phyloP scores from a whole-genome alignment of 2,888 invertebrate species.

The Lasioglossum morio region DNA sequence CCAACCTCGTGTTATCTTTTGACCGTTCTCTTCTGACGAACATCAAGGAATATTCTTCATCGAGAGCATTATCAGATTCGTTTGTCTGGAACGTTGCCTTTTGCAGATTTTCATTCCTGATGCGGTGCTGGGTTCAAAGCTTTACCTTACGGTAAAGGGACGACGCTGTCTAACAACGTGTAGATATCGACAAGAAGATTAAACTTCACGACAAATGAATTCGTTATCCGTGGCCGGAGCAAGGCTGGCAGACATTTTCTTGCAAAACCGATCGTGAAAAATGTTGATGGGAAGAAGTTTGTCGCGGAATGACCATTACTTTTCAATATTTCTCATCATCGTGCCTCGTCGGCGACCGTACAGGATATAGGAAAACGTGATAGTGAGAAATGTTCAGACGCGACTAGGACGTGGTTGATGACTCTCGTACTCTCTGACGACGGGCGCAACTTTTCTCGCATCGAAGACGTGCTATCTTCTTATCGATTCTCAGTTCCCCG shows the following conservation, averaged over 20 bases:
- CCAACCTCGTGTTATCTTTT: neutral
- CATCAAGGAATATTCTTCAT: neutral
- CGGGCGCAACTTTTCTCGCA: slow-evolving; percentile 45
- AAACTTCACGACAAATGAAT: slow-evolving; percentile 20
- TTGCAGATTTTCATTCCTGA: neutral
- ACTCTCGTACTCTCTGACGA: slow-evolving; percentile 36
- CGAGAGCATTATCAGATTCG: neutral
- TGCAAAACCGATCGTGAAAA: slow-evolving; percentile 16
- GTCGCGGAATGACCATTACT: slow-evolving; percentile 53
- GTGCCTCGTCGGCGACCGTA: slow-evolving; percentile 28
- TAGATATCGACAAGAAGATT: slow-evolving; percentile 6
- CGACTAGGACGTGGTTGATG: slow-evolving; percentile 43
- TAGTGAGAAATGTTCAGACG: slow-evolving; percentile 47
- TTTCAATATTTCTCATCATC: slow-evolving; percentile 65
- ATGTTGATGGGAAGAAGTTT: slow-evolving; percentile 11
- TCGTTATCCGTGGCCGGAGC: neutral
- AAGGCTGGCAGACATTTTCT: neutral
- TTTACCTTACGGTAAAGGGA: neutral
- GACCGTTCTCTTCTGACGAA: neutral
- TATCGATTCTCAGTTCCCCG: slow-evolving; percentile 9
- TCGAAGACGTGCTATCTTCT: slow-evolving; percentile 29
- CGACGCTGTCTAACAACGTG: neutral
- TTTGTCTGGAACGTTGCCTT: neutral
- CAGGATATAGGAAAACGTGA: slow-evolving; percentile 50
- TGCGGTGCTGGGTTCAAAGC: neutral